Evolutionary conservation across 2,888 invertebrate genomes (phyloP).

Genomic region (Galerucella pusilla): DNA sequence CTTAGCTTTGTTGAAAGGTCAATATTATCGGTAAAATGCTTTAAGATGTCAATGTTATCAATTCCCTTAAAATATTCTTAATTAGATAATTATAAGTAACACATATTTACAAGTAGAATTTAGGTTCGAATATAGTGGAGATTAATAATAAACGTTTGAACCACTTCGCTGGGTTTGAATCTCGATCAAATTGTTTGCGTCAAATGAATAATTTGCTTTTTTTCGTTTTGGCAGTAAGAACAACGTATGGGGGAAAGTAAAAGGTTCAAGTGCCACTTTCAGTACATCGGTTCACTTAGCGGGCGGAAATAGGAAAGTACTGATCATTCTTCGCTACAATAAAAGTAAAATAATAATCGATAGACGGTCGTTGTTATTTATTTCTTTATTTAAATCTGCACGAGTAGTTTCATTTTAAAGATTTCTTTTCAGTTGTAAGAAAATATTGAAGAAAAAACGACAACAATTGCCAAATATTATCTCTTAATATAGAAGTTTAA

Average conservation of each 20-base stretch:
- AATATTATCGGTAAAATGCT: neutral
- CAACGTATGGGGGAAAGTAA: conserved; percentile 15
- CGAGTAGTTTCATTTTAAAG: neutral
- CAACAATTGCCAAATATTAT: no score
- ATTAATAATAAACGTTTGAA: neutral
- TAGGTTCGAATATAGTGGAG: no score
- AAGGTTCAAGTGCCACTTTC: conserved; percentile 20
- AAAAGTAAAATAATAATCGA: conserved; percentile 1
- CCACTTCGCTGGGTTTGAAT: neutral
- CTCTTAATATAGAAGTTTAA: no score
- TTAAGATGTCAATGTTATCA: neutral
- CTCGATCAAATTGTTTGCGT: neutral
- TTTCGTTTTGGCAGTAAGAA: conserved; percentile 10
- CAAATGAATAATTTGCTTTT: conserved; percentile 1
- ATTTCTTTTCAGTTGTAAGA: neutral
- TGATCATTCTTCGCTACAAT: conserved; percentile 2
- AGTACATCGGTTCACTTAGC: conserved; percentile 14
- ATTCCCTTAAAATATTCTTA: no score
- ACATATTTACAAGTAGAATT: no score
- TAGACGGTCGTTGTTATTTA: neutral
- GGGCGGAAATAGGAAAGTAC: conserved; percentile 18
- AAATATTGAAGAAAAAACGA: no score
- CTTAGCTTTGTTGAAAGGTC: neutral
- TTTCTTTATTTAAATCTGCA: neutral
- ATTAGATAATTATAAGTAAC: no score